Evolutionary conservation across 37 sponge, comb jelly and placozoan genomes (phyloP).

Genomic region (Axinella damicornis): DNA sequence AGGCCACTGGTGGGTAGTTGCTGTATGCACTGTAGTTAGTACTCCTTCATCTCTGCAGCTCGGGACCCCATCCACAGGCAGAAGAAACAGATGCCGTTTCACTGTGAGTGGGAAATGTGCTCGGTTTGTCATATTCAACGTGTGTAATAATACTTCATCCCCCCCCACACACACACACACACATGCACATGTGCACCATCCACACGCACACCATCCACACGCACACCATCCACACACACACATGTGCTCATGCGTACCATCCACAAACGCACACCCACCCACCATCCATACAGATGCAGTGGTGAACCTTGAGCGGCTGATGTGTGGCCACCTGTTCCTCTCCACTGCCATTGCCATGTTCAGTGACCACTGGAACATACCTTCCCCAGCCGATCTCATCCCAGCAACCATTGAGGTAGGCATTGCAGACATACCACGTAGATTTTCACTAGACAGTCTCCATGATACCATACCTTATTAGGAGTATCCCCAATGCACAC

Average conservation of each 20-base stretch:
- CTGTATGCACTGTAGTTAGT: no score
- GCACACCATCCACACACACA: background rate
- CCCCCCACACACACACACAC: background rate
- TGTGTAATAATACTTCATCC: no score
- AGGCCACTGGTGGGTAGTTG: no score
- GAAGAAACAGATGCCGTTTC: background rate
- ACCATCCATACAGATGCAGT: conserved; percentile 8
- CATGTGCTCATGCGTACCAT: background rate
- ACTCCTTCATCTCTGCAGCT: no score
- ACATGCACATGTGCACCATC: background rate
- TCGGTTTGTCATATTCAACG: background rate
- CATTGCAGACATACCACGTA: no score
- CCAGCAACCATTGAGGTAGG: conserved; percentile 18
- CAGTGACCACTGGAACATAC: background rate
- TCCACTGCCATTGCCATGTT: conserved; percentile 41
- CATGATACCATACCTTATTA: background rate
- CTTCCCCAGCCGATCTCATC: background rate
- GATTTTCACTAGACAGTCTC: no score
- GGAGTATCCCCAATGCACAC: no score
- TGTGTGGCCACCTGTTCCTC: conserved; percentile 47
- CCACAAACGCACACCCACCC: no score
- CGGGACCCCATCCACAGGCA: no score
- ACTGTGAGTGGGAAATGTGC: background rate
- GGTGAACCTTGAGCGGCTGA: conserved; percentile 47
- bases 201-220: background rate